phyloP scores from a whole-genome alignment of 2,113 vertebrate species.

The Anolis carolinensis region DNA sequence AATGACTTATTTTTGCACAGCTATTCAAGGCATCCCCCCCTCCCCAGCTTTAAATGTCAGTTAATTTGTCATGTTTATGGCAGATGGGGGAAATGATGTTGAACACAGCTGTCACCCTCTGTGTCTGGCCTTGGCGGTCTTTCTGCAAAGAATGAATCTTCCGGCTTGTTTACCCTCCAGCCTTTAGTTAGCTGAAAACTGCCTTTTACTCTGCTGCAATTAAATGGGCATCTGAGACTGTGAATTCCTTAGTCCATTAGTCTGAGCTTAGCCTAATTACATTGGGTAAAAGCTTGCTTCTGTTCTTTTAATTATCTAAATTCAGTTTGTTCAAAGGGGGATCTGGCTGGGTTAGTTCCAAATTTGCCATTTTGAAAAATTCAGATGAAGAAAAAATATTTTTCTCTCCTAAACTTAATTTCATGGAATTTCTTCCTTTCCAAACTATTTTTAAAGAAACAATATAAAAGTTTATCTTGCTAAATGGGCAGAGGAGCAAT shows the following conservation, averaged over 20 bases:
- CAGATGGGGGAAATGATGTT: conserved; percentile 67
- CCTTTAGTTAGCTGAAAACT: conserved; percentile 66
- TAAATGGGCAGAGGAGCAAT: not conserved
- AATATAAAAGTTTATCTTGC: not conserved
- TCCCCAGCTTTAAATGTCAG: conserved; percentile 62
- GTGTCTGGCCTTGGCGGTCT: conserved; percentile 72
- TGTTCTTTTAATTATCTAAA: conserved; percentile 73
- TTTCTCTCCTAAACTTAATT: conserved; percentile 26
- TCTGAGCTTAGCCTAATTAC: conserved; percentile 65
- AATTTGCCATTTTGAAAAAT: conserved; percentile 36
- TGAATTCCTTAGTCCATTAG: conserved; percentile 74
- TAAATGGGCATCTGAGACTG: conserved; percentile 72
- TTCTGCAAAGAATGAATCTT: conserved; percentile 71
- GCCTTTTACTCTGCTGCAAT: conserved; percentile 74
- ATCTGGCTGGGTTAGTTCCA: conserved; percentile 51
- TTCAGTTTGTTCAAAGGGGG: conserved; percentile 59
- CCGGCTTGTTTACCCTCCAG: conserved; percentile 71
- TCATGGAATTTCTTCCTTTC: not conserved
- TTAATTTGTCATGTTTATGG: conserved; percentile 75
- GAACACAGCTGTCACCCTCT: conserved; percentile 68
- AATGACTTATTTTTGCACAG: conserved; percentile 51
- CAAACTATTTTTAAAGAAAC: not conserved
- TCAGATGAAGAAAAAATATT: conserved; percentile 24
- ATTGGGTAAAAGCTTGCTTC: conserved; percentile 53
- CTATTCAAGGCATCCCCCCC: conserved; percentile 53